phyloP scores from a whole-genome alignment of 1,140 invertebrate genomes.

The Pseudomyrmex gracilis region DNA sequence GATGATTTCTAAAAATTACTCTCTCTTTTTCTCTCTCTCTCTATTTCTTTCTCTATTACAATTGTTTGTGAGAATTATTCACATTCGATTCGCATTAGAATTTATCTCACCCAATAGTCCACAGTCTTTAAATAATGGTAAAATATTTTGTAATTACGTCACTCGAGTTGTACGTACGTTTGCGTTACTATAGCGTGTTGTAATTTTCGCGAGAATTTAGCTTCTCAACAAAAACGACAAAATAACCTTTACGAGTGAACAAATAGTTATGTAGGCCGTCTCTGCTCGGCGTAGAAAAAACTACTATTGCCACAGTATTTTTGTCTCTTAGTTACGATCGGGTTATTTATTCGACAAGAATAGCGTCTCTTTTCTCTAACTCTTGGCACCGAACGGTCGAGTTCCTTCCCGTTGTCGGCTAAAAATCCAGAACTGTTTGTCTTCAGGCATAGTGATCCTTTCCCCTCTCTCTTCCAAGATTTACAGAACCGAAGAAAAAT shows the following conservation, averaged over 20 bases:
- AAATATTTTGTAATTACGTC: neutral
- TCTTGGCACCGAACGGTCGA: constrained; percentile 37
- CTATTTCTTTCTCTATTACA: too few relatives aligned
- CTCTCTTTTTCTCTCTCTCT: too few relatives aligned
- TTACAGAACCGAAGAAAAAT: constrained; percentile 30
- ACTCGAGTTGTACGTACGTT: neutral
- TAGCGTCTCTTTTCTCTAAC: constrained; percentile 9
- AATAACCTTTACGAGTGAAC: neutral
- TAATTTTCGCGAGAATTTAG: neutral
- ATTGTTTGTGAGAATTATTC: neutral
- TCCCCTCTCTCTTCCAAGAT: constrained; percentile 1
- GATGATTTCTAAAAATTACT: too few relatives aligned
- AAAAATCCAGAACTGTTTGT: constrained; percentile 51
- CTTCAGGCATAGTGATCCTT: constrained; percentile 26
- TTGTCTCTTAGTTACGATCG: constrained; percentile 34
- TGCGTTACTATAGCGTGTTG: neutral
- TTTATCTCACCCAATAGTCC: neutral
- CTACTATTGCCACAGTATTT: constrained; percentile 12
- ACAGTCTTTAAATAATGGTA: neutral
- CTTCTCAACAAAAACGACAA: constrained; percentile 1
- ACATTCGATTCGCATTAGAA: neutral
- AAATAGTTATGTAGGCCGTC: constrained; percentile 20
- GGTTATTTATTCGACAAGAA: constrained; percentile 45
- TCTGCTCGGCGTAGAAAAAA: neutral
- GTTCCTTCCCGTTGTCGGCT: constrained; percentile 24